Percentiles rank a stretch among this genome's conserved stretches.
phyloP scores from a whole-genome alignment of 2,888 invertebrate genomes.

The Athetis lepigone region DNA sequence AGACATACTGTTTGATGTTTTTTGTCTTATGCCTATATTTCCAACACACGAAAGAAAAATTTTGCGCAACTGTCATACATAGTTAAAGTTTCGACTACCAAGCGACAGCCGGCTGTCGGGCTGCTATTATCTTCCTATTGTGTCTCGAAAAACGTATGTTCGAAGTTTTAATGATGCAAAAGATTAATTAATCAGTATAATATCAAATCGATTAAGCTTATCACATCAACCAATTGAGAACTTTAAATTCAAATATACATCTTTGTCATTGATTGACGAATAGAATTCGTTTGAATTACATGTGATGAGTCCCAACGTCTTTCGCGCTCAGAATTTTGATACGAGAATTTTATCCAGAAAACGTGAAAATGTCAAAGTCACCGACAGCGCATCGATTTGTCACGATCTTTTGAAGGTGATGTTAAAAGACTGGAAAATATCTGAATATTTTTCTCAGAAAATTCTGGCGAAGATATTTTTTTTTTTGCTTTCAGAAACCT shows the following conservation, averaged over 20 bases:
- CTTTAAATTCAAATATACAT: slow-evolving; percentile 32
- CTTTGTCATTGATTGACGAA: slow-evolving; percentile 51
- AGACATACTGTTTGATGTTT: no score
- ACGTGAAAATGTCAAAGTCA: slow-evolving; percentile 37
- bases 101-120: no score
- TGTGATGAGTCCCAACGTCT: slow-evolving; percentile 37
- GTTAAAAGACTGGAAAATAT: slow-evolving; percentile 55
- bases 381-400: slow-evolving; percentile 56
- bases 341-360: slow-evolving; percentile 36
- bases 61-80: no score
- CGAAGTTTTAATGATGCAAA: no score
- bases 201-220: slow-evolving; percentile 26
- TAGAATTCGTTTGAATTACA: slow-evolving; percentile 55
- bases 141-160: no score
- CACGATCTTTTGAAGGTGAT: slow-evolving; percentile 46
- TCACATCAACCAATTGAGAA: slow-evolving; percentile 31
- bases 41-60: no score
- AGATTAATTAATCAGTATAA: no score
- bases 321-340: slow-evolving; percentile 47
- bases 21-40: no score
- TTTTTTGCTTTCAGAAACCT: slow-evolving; percentile 14
- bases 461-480: slow-evolving; percentile 5
- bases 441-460: slow-evolving; percentile 41
- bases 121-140: no score
- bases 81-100: no score